These are phyloP conservation scores for Lophius piscatorius DNA, from an alignment of 2,113 vertebrate species.

Conservation along the genomic window DNA sequence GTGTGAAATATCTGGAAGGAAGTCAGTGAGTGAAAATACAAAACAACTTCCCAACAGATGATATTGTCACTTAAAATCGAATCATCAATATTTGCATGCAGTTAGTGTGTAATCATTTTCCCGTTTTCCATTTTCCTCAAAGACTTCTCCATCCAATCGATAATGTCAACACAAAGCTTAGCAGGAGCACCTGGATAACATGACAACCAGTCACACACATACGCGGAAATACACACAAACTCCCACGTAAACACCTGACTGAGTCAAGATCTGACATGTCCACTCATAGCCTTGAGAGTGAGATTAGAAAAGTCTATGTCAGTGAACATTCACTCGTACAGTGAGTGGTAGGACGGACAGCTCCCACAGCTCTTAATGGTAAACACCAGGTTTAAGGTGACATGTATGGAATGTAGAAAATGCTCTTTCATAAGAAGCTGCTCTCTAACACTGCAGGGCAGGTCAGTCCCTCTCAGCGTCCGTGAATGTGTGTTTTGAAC, in stretches of 20 bases:
- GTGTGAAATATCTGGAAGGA: not conserved
- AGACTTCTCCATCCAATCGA: conserved; percentile 11
- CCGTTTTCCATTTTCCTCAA: not conserved
- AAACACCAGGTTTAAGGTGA: conserved; percentile 72
- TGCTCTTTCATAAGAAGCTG: conserved; percentile 63
- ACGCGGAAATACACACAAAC: conserved; percentile 38
- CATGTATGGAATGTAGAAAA: conserved; percentile 69
- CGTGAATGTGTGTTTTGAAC: conserved; percentile 6
- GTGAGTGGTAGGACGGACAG: conserved; percentile 51
- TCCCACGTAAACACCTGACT: conserved; percentile 15
- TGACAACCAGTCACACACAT: conserved; percentile 54
- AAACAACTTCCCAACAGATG: too few relatives aligned
- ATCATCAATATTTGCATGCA: not conserved
- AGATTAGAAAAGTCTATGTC: conserved; percentile 41
- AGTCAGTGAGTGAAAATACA: not conserved
- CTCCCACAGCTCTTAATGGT: conserved; percentile 58
- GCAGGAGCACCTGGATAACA: conserved; percentile 54
- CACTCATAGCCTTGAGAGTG: conserved; percentile 49
- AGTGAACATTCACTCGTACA: conserved; percentile 27
- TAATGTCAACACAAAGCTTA: conserved; percentile 46
- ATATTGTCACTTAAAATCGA: not conserved
- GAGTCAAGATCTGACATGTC: conserved; percentile 50
- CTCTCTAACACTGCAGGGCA: conserved; percentile 50
- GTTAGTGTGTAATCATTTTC: too few relatives aligned
- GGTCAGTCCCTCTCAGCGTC: conserved; percentile 26